phyloP scores from a whole-genome alignment of 2,888 invertebrate species.

The Mythimna vitellina region DNA sequence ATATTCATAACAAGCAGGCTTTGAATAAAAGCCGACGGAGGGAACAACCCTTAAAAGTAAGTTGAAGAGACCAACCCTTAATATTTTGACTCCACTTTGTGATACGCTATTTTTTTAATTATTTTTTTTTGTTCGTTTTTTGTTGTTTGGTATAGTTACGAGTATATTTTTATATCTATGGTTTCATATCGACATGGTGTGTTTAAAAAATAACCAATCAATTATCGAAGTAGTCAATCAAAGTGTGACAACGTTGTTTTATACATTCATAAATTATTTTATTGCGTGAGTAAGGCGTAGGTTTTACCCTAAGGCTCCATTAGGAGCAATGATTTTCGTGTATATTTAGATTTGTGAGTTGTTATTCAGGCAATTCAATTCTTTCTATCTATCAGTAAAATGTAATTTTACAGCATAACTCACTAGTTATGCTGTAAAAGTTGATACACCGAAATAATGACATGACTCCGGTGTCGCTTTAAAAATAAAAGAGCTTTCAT shows the following conservation, averaged over 20 bases:
- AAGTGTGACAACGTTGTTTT: not conserved
- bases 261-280: not conserved
- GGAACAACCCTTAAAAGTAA: conserved; percentile 55
- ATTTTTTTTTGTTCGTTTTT: too few species aligned
- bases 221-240: not conserved
- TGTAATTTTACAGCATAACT: not conserved
- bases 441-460: not conserved
- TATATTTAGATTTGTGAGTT: not conserved
- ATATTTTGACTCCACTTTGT: conserved; percentile 26
- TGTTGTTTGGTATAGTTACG: not conserved
- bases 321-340: too few species aligned
- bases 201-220: not conserved
- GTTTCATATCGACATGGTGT: not conserved
- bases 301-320: not conserved
- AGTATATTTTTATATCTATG: not conserved
- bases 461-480: not conserved
- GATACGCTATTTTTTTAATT: not conserved
- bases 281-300: too few species aligned
- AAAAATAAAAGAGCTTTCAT: not conserved
- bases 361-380: not conserved
- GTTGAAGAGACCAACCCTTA: conserved; percentile 36
- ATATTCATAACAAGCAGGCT: conserved; percentile 54
- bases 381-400: not conserved
- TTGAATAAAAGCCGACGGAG: conserved; percentile 59
- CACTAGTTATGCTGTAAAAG: too few species aligned